Base-by-base conservation (phyloP, 2,888 invertebrate species). In the Euclidia mi region DNA sequence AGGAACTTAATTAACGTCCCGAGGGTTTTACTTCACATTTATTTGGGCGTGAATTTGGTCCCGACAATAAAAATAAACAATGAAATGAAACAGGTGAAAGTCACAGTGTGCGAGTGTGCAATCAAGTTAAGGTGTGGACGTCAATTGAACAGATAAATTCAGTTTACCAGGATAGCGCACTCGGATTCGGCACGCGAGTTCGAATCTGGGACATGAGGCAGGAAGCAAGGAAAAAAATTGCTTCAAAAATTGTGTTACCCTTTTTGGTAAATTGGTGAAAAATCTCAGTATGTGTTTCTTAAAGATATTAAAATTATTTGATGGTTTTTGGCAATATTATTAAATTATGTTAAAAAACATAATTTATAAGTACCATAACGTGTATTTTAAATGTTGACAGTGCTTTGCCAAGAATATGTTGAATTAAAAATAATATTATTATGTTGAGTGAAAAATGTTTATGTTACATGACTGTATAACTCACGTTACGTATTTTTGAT, bases 1-100 rank as follows among this genome's bases (percentile, higher is more conserved):
- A 90, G 87, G 90, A 88, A 88, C 91, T 90, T 91, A 92, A 92
- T 91, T 91, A 92, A 89, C 87, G 86, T 86, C 79, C 79, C 79
- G 53, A 64, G 73, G 81, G 79, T 66, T 79, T 84, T 80, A 79
- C 82, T 83, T 85, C 83, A 85, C 88, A 88, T 91, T 90, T 89
- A 88, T 90, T 91, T 88, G 86, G 84, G 86, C 87, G 87, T 85
- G 88, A 91, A 90, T 89, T 90, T 77, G 84, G 86, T 78, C 83
- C 73, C 68, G 71, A 82, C 82, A 83, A 87, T 91, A 90, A 91
- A 90, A 91, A 90, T 89, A 90, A 90, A 90, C 88, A 90, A 87
- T 84, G 83, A 82, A 87, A 84, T 48, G 55, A 38, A 55, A 48
- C 55, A 48, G 47, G 55, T 47, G 47, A 38, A 43, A 9, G 25